Base-by-base conservation (phyloP, 2,888 invertebrate genomes). In the Drosophila parthenogenetica region DNA sequence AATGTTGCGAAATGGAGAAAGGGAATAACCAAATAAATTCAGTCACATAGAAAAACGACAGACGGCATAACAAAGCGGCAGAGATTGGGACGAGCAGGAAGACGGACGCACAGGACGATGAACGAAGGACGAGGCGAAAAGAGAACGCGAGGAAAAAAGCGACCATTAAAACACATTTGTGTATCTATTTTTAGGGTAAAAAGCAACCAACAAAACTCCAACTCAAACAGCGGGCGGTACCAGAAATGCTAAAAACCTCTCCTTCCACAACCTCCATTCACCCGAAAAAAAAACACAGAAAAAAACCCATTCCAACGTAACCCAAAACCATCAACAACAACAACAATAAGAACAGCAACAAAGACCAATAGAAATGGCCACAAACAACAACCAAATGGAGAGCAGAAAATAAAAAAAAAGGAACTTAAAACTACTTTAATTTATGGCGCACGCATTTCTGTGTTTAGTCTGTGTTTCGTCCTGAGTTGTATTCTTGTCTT, bases 81-180 rank as follows among this genome's bases (percentile, higher is more conserved):
- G 69, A 89, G 81, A 88, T 87, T 88, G 77, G 62, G 60, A 67
- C 53, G 45, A 68, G 73, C 40, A 74, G 60, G 58, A 49, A 29
- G 29, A 29, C 29, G 29, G 29, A 35, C 35, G 35, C 35, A 35
- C 11, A 35, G 35, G 13, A 35, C 35, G 13, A 8, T 8, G 29
- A 29, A 35, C 58, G 70, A 65, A 75, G 55, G 65, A 55, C 62
- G 59, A 58, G 57, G 13, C 68, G 65, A 67, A 64, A 7, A 61
- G 53, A 63, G 48, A 66, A 61, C 57, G 74, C 74, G 62, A 73
- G 22, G 45, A 65, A 85, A 80, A 87, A 87, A 77, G 86, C 88
- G 89, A 83, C 89, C 85, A 85, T 85, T 85, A 85, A 89, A 85
- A 89, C 85, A 89, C 85, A 89, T 85, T 89, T 85, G 85, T 89